A percentile compares a stretch with the other conserved stretches of the same genome.
phyloP scores from a whole-genome alignment of 1,140 invertebrate genomes.

The Diorhabda elongata region DNA sequence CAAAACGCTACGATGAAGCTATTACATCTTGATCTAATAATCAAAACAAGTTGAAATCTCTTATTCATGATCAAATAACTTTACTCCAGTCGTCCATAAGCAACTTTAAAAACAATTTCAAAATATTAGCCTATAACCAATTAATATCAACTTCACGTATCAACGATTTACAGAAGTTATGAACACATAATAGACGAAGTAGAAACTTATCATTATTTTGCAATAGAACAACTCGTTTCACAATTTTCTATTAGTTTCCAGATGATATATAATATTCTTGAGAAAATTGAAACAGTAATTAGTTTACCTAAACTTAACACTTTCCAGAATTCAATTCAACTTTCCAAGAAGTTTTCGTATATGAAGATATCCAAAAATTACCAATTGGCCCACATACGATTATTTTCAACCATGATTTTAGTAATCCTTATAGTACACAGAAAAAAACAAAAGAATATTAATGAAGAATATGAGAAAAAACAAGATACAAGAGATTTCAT shows the following conservation, averaged over 20 bases:
- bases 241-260: conserved; percentile 17
- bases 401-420: too few species aligned
- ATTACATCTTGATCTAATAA: conserved; percentile 14
- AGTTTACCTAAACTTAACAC: too few species aligned
- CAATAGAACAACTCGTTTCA: conserved; percentile 7
- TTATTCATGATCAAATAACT: conserved; percentile 11
- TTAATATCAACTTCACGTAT: not conserved
- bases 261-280: conserved; percentile 17
- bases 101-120: conserved; percentile 10
- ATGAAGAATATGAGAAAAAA: too few species aligned
- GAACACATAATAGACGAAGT: conserved; percentile 5
- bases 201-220: conserved; percentile 9
- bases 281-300: not conserved
- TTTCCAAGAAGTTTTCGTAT: too few species aligned
- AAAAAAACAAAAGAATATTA: too few species aligned
- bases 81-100: conserved; percentile 13
- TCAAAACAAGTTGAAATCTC: conserved; percentile 18
- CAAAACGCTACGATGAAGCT: conserved; percentile 17
- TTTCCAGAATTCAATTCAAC: too few species aligned
- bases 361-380: too few species aligned
- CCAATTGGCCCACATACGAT: too few species aligned
- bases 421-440: too few species aligned
- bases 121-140: conserved; percentile 16
- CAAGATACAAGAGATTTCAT: too few species aligned
- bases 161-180: not conserved